Percentiles rank a stretch among this genome's conserved stretches.
These are phyloP conservation scores for Drosophila nr. medialis DNA, from an alignment of 2,888 invertebrate species.

Conservation along the genomic window DNA sequence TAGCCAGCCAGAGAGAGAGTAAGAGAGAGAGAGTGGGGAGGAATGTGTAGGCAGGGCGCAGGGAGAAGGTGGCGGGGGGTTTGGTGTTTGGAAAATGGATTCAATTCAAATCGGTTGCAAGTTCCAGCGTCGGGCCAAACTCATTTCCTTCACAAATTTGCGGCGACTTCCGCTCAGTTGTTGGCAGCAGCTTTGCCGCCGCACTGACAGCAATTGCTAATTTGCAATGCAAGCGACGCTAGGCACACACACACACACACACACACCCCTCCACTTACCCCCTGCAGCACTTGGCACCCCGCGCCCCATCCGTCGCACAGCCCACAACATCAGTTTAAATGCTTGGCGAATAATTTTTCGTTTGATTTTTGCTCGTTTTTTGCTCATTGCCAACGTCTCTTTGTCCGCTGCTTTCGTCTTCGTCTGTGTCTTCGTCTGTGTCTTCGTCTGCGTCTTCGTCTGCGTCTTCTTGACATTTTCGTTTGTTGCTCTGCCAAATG, in stretches of 20 bases:
- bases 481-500: constrained; percentile 83
- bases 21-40: not conserved
- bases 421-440: constrained; percentile 24
- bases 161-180: constrained; percentile 67
- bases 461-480: constrained; percentile 77
- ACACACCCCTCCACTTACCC: not conserved
- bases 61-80: not conserved
- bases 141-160: constrained; percentile 74
- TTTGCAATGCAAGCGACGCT: constrained; percentile 67
- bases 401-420: constrained; percentile 23
- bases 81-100: constrained; percentile 1
- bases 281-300: not conserved
- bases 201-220: constrained; percentile 68
- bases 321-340: constrained; percentile 37
- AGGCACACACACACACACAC: not conserved
- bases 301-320: not conserved
- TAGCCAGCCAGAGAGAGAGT: not conserved
- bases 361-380: constrained; percentile 43
- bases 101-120: constrained; percentile 28
- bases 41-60: too few species aligned
- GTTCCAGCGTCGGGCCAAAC: constrained; percentile 51
- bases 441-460: constrained; percentile 16
- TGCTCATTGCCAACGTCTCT: constrained; percentile 23
- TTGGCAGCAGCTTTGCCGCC: constrained; percentile 24
- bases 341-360: constrained; percentile 48